Evolutionary conservation across 2,113 vertebrate genomes (phyloP), one percentile per base, ranked within the genome.

Genomic region (Cynopterus brachyotis): DNA sequence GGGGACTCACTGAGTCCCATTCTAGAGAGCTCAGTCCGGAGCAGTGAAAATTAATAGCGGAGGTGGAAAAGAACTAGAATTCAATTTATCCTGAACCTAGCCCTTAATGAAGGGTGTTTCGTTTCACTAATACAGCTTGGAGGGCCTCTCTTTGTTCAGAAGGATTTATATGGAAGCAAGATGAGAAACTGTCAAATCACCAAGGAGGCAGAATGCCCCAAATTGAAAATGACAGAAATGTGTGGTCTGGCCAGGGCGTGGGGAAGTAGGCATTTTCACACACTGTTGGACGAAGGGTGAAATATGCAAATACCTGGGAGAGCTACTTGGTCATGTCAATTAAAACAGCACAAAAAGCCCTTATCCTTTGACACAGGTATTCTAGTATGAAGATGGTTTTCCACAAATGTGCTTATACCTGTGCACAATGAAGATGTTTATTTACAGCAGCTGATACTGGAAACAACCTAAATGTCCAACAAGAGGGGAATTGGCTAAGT

Each of bases 91-190:
- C 45, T 70, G 64, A 83, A 94, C 32, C 57, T 75, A 62, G 69
- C 84, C 66, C 66, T 75, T 87, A 45, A 83, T 9, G 55, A 89
- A 75, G 26, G 64, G 64, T 69, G n/a, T 88, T 95, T 82, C 67
- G 83, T 94, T 87, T 92, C 69, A 92, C 94, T 57, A 94, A n/a
- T 37, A 42, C 57, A 83, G 47, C 62, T 86, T 82, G 57, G 62
- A 73, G 62, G 69, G 57, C 50, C 83, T 83, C 2, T 67, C 62
- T 67, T 66, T 45, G 57, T 30, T 37, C 20, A n/a, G 47, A 82
- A 79, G 60, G 28, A 70, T 92, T 78, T 86, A 30, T 42, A 35
- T 13, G 76, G 50, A 8, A 55, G 19, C 0, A 35, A 62, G 89
- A 53, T 50, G 50, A 75, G 1, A 24, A 37, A 69, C 69, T 62